phyloP scores from a whole-genome alignment of 2,888 invertebrate species.

The Mythimna ferrago region DNA sequence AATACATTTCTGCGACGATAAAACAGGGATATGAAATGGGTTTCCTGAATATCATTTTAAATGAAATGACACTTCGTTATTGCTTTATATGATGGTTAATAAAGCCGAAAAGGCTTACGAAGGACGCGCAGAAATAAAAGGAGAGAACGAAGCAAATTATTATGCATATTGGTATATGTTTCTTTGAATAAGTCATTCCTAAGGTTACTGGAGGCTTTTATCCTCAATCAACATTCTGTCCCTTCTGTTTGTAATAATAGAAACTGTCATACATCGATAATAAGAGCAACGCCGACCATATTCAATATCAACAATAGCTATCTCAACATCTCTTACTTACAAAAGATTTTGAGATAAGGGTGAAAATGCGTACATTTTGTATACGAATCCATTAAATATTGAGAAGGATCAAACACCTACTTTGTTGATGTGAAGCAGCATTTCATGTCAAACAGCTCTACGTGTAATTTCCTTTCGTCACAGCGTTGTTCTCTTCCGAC shows the following conservation, averaged over 20 bases:
- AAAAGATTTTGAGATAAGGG: slow-evolving; percentile 17
- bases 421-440: slow-evolving; percentile 22
- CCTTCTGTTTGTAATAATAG: neutral
- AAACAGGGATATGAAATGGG: slow-evolving; percentile 28
- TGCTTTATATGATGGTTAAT: slow-evolving; percentile 38
- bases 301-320: slow-evolving; percentile 13
- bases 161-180: slow-evolving; percentile 19
- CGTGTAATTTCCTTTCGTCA: neutral
- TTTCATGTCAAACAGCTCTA: slow-evolving; percentile 23
- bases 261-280: slow-evolving; percentile 17
- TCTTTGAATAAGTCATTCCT: neutral
- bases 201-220: slow-evolving; percentile 6
- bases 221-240: slow-evolving; percentile 9
- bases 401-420: slow-evolving; percentile 29
- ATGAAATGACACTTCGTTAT: slow-evolving; percentile 42
- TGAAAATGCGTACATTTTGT: slow-evolving; percentile 30
- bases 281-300: slow-evolving; percentile 6
- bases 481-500: neutral
- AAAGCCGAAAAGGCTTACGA: slow-evolving; percentile 19
- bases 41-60: slow-evolving; percentile 35
- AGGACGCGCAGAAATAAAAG: slow-evolving; percentile 24
- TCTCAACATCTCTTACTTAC: neutral
- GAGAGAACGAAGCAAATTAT: slow-evolving; percentile 22
- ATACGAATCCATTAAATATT: slow-evolving; percentile 41
- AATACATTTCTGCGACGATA: slow-evolving; percentile 22